A percentile compares a stretch with the other conserved stretches of the same genome.
Conservation (phyloP, 2,888 invertebrate species). For the Sepiola atlantica region DNA sequence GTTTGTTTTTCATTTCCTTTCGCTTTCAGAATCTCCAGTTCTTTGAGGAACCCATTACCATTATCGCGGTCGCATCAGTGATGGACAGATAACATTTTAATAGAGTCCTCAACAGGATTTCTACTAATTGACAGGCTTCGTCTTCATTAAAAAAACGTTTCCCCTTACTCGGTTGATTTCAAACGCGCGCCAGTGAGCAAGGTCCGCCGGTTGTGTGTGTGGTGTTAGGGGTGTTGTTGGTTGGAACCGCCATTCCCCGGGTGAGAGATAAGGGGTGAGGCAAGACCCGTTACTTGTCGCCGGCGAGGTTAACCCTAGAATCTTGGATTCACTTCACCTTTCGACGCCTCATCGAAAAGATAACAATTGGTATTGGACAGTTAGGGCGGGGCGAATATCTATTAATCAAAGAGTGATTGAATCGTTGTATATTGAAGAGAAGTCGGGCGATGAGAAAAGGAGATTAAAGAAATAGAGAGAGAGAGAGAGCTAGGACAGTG, state of each 20-base stretch:
- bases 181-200: neutral
- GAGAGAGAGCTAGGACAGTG: neutral
- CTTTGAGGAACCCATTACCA: neutral
- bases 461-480: neutral
- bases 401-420: neutral
- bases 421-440: neutral
- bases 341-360: constrained; percentile 32
- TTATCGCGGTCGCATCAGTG: neutral
- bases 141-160: neutral
- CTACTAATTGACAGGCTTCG: neutral
- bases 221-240: neutral
- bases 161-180: neutral
- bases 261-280: neutral
- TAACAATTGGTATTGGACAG: neutral
- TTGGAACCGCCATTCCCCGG: neutral
- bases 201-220: neutral
- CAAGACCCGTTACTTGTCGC: neutral
- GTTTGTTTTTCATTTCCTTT: neutral
- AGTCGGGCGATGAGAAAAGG: no score
- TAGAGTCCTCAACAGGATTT: neutral
- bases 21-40: neutral
- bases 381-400: neutral
- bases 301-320: neutral
- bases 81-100: constrained; percentile 14
- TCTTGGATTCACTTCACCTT: neutral